Base-by-base conservation (phyloP, 2,113 vertebrate genomes). In the Hiodon alosoides region DNA sequence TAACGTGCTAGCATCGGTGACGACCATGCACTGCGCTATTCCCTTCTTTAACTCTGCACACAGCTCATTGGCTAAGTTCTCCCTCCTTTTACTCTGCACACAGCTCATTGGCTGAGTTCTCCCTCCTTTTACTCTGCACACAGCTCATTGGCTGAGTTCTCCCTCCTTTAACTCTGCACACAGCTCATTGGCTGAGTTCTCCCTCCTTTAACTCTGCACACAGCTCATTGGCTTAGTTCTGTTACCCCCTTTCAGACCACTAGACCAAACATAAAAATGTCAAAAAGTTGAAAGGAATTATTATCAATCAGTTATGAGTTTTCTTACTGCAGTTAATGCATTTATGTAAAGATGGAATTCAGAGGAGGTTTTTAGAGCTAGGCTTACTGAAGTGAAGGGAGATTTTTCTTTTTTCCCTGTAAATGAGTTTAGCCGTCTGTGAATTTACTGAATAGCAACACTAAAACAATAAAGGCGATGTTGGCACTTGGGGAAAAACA, bases 401-500 rank as follows among this genome's bases (percentile, higher is more conserved):
- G 7, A 52, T 13, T 3, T 61, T 64, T 48, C 16, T 47, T 7
- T 55, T 66, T 67, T 75, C 47, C 7, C 64, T 64, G 31, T 47
- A 54, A 71, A 71, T 71, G 51, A 71, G 68, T 16, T 10, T 52
- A 55, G 57, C 52, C n/a, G 31, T 48, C 13, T n/a, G 61, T 67
- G 67, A 0, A 13, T 47, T 17, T 46, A 7, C 48, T 47, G 7
- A 14, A 60, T 61, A 51, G 31, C 51, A 16, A 62, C 46, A 53
- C 9, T 31, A 7, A 67, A 74, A 64, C 51, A 51, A 60, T 4
- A 52, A 66, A 72, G 17, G 31, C 11, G 6, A 67, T 75, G 72
- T 74, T 71, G 47, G 60, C 58, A 31, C 68, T 70, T 75, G 46
- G 31, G 7, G 57, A 75, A 61, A 76, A 85, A 59, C 53, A 77